Percentiles rank a stretch among this genome's conserved stretches.
Conservation (phyloP, 2,113 vertebrate genomes). For the Brachyistius frenatus region DNA sequence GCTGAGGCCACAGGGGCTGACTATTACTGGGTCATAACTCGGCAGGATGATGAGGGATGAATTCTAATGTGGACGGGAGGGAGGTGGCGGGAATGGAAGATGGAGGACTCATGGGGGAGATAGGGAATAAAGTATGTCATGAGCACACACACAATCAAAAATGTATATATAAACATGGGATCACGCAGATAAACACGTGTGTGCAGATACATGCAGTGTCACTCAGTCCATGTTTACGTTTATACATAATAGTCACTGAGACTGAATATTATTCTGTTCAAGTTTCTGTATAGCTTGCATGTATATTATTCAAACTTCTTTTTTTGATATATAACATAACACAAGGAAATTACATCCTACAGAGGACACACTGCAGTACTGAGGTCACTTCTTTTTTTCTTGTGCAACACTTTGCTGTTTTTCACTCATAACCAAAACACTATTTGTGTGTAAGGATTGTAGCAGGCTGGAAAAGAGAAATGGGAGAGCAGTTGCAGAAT, state of each 20-base stretch:
- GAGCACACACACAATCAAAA: conserved; percentile 27
- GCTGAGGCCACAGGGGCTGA: conserved; percentile 74
- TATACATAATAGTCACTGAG: conserved; percentile 1
- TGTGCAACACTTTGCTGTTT: conserved; percentile 34
- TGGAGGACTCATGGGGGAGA: conserved; percentile 58
- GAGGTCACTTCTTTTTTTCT: conserved; percentile 35
- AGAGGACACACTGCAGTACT: conserved; percentile 1
- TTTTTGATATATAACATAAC: neutral
- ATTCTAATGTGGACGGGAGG: conserved; percentile 75
- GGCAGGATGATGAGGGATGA: conserved; percentile 77
- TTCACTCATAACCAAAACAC: conserved; percentile 34
- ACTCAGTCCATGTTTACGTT: conserved; percentile 16
- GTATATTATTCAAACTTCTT: neutral
- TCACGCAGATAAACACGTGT: conserved; percentile 23
- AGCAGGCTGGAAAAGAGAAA: conserved; percentile 37
- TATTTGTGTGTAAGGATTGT: conserved; percentile 55
- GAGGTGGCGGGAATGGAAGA: conserved; percentile 63
- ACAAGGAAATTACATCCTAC: neutral
- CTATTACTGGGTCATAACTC: conserved; percentile 83
- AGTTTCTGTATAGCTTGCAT: neutral
- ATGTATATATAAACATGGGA: conserved; percentile 19
- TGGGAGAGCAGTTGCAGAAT: conserved; percentile 47
- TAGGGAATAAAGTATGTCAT: conserved; percentile 64
- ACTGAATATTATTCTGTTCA: conserved; percentile 7
- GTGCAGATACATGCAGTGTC: conserved; percentile 30